A percentile compares a stretch with the other conserved stretches of the same genome.
Conservation (phyloP, 1,140 invertebrate genomes). For the Sesamia nonagrioides region DNA sequence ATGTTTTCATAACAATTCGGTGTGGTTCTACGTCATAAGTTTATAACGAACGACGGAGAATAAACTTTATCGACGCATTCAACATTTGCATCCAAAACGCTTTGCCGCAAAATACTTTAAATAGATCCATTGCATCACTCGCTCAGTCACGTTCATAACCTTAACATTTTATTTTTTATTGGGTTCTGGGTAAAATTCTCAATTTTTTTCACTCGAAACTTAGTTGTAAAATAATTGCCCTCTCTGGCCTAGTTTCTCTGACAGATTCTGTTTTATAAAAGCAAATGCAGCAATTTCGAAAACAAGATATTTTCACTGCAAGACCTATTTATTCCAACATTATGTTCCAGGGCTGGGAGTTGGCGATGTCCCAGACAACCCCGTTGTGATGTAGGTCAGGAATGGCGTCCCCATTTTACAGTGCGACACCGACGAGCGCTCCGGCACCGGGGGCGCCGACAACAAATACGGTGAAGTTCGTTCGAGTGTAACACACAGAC, state of each 20-base stretch:
- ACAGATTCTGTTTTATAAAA: not conserved
- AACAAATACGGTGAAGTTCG: slow-evolving; percentile 55
- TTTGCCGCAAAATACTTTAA: slow-evolving; percentile 21
- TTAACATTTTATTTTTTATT: slow-evolving; percentile 9
- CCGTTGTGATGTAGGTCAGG: slow-evolving; percentile 79
- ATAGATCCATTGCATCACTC: slow-evolving; percentile 20
- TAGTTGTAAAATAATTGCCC: slow-evolving; percentile 5
- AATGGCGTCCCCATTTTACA: slow-evolving; percentile 65
- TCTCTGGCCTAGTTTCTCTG: not conserved
- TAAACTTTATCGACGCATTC: slow-evolving; percentile 7
- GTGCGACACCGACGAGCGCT: slow-evolving; percentile 52
- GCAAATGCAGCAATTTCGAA: slow-evolving; percentile 17
- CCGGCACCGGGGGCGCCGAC: slow-evolving; percentile 50
- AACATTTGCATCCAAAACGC: slow-evolving; percentile 22
- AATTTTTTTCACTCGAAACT: not conserved
- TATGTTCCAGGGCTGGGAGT: slow-evolving; percentile 63
- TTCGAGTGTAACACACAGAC: slow-evolving; percentile 46
- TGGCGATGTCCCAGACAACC: slow-evolving; percentile 76
- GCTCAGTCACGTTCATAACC: not conserved
- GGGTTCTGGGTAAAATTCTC: not conserved
- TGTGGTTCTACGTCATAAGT: slow-evolving; percentile 3
- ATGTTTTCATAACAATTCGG: slow-evolving; percentile 17
- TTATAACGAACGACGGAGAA: slow-evolving; percentile 12
- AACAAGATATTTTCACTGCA: slow-evolving; percentile 30
- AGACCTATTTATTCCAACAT: slow-evolving; percentile 38